Evolutionary conservation across 2,797 vertebrate genomes (phyloP), one percentile per base, ranked within the genome.

Genomic region (Artibeus jamaicensis): DNA sequence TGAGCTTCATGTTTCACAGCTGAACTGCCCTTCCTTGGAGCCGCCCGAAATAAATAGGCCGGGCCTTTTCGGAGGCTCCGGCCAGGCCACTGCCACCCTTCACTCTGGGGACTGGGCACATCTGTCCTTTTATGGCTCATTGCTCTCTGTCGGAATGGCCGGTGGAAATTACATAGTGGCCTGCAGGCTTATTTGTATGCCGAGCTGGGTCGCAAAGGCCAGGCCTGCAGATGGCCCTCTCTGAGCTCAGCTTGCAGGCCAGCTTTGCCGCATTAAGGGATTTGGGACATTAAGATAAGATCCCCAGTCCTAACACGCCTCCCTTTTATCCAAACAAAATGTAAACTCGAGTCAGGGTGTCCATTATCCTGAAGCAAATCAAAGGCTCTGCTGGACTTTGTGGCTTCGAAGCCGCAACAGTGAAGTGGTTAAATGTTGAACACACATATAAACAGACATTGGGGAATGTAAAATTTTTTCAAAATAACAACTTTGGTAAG

Each of bases 221-320:
- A 67, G 42, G 22, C 42, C 77, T 76, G 74, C 42, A 48, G 67
- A 68, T 29, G 34, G 59, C 8, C 59, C 34, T 46, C 88, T 34
- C 48, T 70, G 16, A 12, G 37, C 46, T 53, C 67, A 65, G 77
- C 77, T 94, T 92, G 96, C 62, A 39, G n/a, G 84, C 77, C 6
- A 44, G 74, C 34, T 26, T 86, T 62, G 42, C 50, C 15, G 50
- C 39, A 65, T 79, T 89, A 88, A 79, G 82, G 87, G 78, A 68
- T 92, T 96, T 97, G 55, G 78, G 70, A 96, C 93, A 26, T 70
- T 32, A 37, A 95, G 95, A 92, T 95, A 95, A 97, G 85, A 92
- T 86, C 82, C 95, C 29, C 46, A 73, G 29, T 74, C n/a, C 59
- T 94, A 74, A 73, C 74, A 86, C 24, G 90, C 57, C 24, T 94